Conservation (phyloP, 92 coral and sea anemone species). For the Actinostola sp. region DNA sequence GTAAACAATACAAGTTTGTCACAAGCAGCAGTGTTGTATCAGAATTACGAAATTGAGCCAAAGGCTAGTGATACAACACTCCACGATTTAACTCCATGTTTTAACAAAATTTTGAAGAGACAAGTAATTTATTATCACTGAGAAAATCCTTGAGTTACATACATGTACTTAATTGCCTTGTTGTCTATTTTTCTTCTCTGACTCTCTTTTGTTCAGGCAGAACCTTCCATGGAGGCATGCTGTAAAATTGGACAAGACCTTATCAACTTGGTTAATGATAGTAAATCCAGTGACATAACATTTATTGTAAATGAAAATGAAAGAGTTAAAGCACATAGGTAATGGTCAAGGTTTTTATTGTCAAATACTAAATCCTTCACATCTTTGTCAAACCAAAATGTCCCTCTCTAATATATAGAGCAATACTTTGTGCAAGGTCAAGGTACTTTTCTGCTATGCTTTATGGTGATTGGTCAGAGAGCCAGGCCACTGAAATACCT, state of each 20-base stretch:
- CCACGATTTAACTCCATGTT: too few relatives aligned
- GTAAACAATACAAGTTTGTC: too few relatives aligned
- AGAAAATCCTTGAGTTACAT: too few relatives aligned
- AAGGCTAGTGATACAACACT: too few relatives aligned
- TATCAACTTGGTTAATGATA: constrained; percentile 38
- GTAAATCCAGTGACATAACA: constrained; percentile 54
- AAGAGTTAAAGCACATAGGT: constrained; percentile 78
- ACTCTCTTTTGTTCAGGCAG: too few relatives aligned
- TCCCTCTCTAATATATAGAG: constrained; percentile 28
- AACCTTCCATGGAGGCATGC: constrained; percentile 34
- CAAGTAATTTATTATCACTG: too few relatives aligned
- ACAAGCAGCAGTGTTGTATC: too few relatives aligned
- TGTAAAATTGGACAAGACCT: constrained; percentile 74
- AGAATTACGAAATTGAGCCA: too few relatives aligned
- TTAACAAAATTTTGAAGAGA: too few relatives aligned
- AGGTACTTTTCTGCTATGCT: constrained; percentile 85
- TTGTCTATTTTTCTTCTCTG: too few relatives aligned
- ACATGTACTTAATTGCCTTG: too few relatives aligned
- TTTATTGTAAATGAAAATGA: constrained; percentile 48
- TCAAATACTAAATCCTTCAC: neutral
- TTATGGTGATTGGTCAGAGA: constrained; percentile 81
- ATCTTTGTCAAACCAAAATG: neutral
- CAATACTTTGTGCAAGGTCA: constrained; percentile 77
- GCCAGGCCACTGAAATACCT: constrained; percentile 54
- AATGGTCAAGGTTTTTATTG: neutral